Evolutionary conservation across 37 sponge, comb jelly and placozoan genomes (phyloP).

Genomic region (Aphrocallistes beatrix): DNA sequence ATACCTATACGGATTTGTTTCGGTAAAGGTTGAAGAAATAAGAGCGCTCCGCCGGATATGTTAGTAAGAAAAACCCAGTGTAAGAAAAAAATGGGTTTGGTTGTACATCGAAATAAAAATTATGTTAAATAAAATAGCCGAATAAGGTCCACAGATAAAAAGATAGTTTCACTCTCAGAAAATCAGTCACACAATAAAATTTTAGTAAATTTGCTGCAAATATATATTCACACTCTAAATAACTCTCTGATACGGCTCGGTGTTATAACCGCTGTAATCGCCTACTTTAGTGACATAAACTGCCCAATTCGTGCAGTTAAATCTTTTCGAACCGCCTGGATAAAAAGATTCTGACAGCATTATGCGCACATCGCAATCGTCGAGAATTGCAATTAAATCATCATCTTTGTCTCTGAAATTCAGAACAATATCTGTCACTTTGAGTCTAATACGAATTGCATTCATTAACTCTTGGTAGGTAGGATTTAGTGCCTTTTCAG

Average conservation of each 20-base stretch:
- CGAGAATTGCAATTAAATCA: constrained; percentile 61
- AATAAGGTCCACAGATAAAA: too few species aligned
- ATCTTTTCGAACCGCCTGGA: background rate
- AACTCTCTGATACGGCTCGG: constrained; percentile 34
- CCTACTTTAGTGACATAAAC: constrained; percentile 52
- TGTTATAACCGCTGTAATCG: constrained; percentile 59
- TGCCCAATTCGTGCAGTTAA: constrained; percentile 40
- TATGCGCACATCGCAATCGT: constrained; percentile 45
- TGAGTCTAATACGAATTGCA: constrained; percentile 37
- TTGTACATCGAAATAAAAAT: too few species aligned
- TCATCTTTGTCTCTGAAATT: constrained; percentile 71
- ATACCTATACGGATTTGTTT: too few species aligned
- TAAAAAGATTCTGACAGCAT: constrained; percentile 27
- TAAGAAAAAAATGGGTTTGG: too few species aligned
- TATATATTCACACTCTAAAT: too few species aligned
- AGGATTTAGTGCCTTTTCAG: constrained; percentile 21
- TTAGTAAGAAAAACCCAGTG: too few species aligned
- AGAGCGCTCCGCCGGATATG: too few species aligned
- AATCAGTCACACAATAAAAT: too few species aligned
- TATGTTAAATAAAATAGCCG: too few species aligned
- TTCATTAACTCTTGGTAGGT: background rate
- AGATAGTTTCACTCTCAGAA: too few species aligned
- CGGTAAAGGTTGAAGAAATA: too few species aligned
- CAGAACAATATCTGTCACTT: constrained; percentile 29
- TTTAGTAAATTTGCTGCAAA: too few species aligned